Base-by-base conservation (phyloP, 2,113 vertebrate species). In the Morone chrysops region DNA sequence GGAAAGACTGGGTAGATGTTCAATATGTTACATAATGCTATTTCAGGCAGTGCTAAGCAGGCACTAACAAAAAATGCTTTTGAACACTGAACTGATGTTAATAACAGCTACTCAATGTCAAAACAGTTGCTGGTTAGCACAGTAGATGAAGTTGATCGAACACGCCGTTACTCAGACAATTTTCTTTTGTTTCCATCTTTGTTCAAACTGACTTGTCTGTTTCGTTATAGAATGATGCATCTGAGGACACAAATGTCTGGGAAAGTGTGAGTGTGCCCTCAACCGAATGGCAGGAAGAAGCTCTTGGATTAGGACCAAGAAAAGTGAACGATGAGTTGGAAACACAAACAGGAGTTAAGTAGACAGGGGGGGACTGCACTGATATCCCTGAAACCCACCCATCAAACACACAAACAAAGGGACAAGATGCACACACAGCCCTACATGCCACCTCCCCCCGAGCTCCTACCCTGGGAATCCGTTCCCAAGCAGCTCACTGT, bases 401-500 rank as follows among this genome's bases (percentile, higher is more conserved):
- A 51, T 71, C 54, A 68, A 54, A 75, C 68, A 91, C 73, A 93
- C 83, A 83, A 66, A 80, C 83, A 83, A 66, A 80, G 70, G 84
- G 70, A 90, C 69, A 81, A 70, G 85, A 88, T 79, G 72, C 84
- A 89, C 83, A 92, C 65, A 89, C 76, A 90, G 78, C 90, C 88
- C 91, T 92, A 90, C 92, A 94, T 93, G 91, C 87, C 84, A 83
- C 36, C 76, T 25, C 45, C 79, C 73, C 87, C 89, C 69, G 75
- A 85, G 41, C 83, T 92, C 95, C 94, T 96, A 96, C 95, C 95
- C 92, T 84, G 94, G 92, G 92, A 95, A 96, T 92, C 92, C 93
- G 94, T 93, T 95, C 90, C 88, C 94, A 92, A 96, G 94, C 92
- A 96, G 95, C 71, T 96, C 95, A 91, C 95, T 95, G 90, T 96